Conservation (phyloP, 2,797 vertebrate genomes). For the Sandelia bainsii region DNA sequence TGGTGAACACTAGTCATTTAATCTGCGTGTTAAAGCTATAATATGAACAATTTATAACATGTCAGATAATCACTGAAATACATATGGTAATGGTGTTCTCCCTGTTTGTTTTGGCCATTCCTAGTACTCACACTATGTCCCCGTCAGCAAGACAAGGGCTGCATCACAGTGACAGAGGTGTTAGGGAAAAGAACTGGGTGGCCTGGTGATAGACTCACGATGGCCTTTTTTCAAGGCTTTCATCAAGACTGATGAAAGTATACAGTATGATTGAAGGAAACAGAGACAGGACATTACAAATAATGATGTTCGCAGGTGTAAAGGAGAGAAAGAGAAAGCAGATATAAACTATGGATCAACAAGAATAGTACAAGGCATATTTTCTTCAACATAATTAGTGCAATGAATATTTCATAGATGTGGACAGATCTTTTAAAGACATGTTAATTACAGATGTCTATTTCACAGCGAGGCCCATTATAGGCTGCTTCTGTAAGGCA, state of each 20-base stretch:
- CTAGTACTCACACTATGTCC: constrained; percentile 9
- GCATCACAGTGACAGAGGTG: constrained; percentile 32
- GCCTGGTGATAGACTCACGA: not conserved
- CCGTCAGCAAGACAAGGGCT: constrained; percentile 8
- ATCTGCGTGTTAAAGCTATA: not conserved
- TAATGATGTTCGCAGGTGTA: not conserved
- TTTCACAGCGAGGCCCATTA: constrained; percentile 16
- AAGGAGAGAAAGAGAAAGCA: not conserved
- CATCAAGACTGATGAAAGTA: not conserved
- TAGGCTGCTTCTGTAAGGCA: constrained; percentile 6
- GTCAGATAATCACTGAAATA: constrained; percentile 12
- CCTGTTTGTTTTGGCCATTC: constrained; percentile 23
- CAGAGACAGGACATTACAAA: not conserved
- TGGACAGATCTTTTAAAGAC: not conserved
- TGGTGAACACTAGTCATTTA: too few relatives aligned
- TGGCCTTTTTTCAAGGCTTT: not conserved
- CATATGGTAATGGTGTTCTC: not conserved
- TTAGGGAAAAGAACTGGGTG: constrained; percentile 4
- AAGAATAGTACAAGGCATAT: not conserved
- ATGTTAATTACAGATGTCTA: constrained; percentile 21
- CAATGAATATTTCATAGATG: not conserved
- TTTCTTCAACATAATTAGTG: not conserved
- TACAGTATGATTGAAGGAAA: not conserved
- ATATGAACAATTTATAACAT: not conserved
- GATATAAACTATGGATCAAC: not conserved